Evolutionary conservation across 2,113 vertebrate species (phyloP), one percentile per base, ranked within the genome.

Genomic region (Rhombomys opimus): DNA sequence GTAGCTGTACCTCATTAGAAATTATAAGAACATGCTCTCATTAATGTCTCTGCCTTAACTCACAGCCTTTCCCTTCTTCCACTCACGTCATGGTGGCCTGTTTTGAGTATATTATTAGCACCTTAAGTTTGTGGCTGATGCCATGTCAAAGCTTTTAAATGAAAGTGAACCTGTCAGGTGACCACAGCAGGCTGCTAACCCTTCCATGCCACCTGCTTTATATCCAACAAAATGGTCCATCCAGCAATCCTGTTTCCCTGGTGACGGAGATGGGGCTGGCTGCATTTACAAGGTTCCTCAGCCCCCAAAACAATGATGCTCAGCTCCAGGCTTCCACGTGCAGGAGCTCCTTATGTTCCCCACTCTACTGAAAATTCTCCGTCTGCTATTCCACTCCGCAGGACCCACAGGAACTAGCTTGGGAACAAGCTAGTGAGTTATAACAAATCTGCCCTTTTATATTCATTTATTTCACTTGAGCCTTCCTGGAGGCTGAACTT

Each of bases 241-340:
- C 30, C 0, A 0, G 63, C 30, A 63, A 61, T 57, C 35, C 30
- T 46, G 27, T 82, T 82, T 91, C 22, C 38, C 61, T 8, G 76
- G 59, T n/a, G 63, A 78, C 32, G 32, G 52, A 27, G 61, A 52
- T 5, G 30, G 14, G 23, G 30, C 30, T 52, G 67, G 41, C 50
- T 61, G 46, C 70, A 15, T 22, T 10, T 27, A 15, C 25, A 70
- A 70, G 23, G 14, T 23, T 20, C n/a, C 12, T 27, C 1, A 8
- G 18, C 35, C 57, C 32, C 2, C 1, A 2, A 4, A 18, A 18
- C 30, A n/a, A 41, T 7, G 25, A 7, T 63, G 38, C 4, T 14
- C 52, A 41, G 52, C 70, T 77, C 78, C 59, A 38, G 23, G 57
- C 57, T 68, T 1, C 52, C 59, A 50, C 30, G 20, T 5, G 25